Percentiles rank a stretch among this genome's conserved stretches.
Evolutionary conservation across 1,140 invertebrate genomes (phyloP).

Genomic region (Acromyrmex charruanus): DNA sequence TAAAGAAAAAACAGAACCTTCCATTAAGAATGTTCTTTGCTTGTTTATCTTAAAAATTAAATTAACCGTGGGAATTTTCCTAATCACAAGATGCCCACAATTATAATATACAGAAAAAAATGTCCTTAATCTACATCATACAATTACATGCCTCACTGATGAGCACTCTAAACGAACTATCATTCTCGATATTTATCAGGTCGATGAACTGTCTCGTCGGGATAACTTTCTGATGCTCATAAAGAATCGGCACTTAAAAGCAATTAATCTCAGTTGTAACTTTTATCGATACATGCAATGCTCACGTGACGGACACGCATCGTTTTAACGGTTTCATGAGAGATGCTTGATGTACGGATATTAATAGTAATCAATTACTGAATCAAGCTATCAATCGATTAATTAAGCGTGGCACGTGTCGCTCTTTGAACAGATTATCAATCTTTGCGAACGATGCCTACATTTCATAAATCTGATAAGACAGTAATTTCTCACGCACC

Average conservation of each 20-base stretch:
- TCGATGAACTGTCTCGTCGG: background rate
- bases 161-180: conserved; percentile 20
- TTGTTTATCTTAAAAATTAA: background rate
- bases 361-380: background rate
- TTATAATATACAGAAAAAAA: background rate
- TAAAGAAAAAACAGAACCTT: background rate
- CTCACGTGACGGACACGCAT: conserved; percentile 17
- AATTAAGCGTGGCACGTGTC: background rate
- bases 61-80: background rate
- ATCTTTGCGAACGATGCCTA: background rate
- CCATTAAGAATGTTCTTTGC: background rate
- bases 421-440: background rate
- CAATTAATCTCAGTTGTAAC: conserved; percentile 17
- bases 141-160: conserved; percentile 34
- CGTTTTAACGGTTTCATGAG: background rate
- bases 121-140: background rate
- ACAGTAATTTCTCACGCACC: background rate
- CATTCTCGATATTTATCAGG: background rate
- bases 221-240: conserved; percentile 29
- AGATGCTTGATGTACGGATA: background rate
- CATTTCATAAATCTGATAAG: background rate
- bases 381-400: conserved; percentile 2
- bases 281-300: conserved; percentile 21
- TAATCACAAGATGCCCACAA: background rate
- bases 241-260: conserved; percentile 13